Conservation (phyloP, 1,140 invertebrate species). For the Drosophila novamexicana region DNA sequence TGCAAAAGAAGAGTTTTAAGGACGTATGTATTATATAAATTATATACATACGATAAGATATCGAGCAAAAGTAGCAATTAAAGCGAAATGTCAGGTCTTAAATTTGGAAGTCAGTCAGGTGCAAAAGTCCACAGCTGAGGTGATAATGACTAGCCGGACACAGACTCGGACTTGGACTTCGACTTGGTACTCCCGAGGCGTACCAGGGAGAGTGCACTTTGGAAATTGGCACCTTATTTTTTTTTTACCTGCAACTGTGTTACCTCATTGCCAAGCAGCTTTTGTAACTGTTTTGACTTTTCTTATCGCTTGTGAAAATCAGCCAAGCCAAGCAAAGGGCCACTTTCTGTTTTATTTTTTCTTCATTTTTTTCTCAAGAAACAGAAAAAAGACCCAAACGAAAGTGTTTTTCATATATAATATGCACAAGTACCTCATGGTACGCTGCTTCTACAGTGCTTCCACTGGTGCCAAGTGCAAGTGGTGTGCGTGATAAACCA, state of each 20-base stretch:
- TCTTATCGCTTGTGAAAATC: constrained; percentile 37
- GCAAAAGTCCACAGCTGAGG: constrained; percentile 24
- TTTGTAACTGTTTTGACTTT: constrained; percentile 15
- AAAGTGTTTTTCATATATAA: constrained; percentile 70
- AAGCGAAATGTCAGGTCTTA: no score
- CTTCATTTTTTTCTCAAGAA: background rate
- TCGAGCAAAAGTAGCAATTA: no score
- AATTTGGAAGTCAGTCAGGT: background rate
- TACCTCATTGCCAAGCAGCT: constrained; percentile 16
- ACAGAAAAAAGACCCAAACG: constrained; percentile 36
- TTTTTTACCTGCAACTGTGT: background rate
- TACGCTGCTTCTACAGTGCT: constrained; percentile 10
- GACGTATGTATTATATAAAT: background rate
- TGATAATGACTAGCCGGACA: constrained; percentile 22
- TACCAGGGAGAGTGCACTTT: background rate
- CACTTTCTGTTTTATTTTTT: constrained; percentile 56
- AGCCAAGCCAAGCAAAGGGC: constrained; percentile 42
- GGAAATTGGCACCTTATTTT: constrained; percentile 28
- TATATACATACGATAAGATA: background rate
- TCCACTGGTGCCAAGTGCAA: constrained; percentile 58
- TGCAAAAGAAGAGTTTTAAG: background rate
- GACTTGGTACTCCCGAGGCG: background rate
- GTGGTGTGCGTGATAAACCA: constrained; percentile 76
- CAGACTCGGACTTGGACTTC: background rate
- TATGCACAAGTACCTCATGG: constrained; percentile 26